Conservation (phyloP, 2,797 vertebrate genomes). For the Tapera naevia region DNA sequence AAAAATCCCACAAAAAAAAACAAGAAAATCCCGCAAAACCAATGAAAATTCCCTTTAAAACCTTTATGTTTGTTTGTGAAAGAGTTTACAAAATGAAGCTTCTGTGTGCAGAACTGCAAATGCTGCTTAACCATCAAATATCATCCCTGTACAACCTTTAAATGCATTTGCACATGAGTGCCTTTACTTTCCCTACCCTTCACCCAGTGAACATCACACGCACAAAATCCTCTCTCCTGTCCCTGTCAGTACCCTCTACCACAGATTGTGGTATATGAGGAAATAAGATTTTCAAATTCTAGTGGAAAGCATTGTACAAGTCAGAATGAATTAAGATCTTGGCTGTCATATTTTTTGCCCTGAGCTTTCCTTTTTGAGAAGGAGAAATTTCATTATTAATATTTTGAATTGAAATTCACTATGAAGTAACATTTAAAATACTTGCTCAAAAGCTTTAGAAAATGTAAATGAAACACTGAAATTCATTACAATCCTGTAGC, state of each 20-base stretch:
- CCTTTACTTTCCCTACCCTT: background rate
- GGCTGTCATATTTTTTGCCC: background rate
- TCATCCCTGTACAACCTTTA: accelerated
- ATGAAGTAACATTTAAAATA: background rate
- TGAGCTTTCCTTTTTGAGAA: background rate
- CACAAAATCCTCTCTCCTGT: background rate
- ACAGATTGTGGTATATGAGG: background rate
- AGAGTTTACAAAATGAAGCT: background rate
- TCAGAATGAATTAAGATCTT: slow-evolving; percentile 7
- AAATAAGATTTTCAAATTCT: background rate
- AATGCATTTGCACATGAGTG: background rate
- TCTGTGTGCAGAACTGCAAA: background rate
- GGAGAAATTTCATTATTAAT: background rate
- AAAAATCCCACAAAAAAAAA: background rate
- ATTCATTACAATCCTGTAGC: background rate
- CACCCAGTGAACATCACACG: background rate
- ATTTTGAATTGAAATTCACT: background rate
- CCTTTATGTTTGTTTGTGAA: background rate
- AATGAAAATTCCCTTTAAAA: background rate
- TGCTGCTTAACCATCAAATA: background rate
- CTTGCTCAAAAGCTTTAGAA: background rate
- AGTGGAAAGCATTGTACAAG: background rate
- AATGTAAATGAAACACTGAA: background rate
- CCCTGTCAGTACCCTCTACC: background rate
- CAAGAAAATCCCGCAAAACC: background rate